These are phyloP conservation scores for Synodontis membranacea DNA, from an alignment of 2,113 vertebrate genomes.

Conservation along the genomic window DNA sequence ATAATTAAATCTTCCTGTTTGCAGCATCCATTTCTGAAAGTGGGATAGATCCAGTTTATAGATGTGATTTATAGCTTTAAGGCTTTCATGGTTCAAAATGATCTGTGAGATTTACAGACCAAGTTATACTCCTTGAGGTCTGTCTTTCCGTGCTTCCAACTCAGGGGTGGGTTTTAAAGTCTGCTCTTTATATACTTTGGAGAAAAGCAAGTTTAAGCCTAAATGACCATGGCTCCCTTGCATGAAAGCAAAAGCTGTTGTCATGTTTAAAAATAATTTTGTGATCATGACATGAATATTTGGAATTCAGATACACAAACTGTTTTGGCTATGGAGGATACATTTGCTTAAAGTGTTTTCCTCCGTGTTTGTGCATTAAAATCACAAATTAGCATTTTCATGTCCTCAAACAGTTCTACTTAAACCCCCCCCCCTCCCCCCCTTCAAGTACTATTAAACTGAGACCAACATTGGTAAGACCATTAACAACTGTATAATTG, in stretches of 20 bases:
- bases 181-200: slow-evolving; percentile 1
- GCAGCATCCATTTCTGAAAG: slow-evolving; percentile 26
- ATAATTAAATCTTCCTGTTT: neutral
- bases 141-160: slow-evolving; percentile 7
- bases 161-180: neutral
- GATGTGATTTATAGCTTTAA: slow-evolving; percentile 6
- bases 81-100: slow-evolving; percentile 19
- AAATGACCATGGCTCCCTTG: neutral
- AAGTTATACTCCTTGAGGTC: neutral
- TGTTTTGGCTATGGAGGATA: neutral
- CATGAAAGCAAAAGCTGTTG: neutral
- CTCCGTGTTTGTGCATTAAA: neutral
- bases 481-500: neutral
- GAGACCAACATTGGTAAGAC: neutral
- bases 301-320: no score
- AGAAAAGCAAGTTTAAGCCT: slow-evolving; percentile 12
- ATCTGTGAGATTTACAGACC: neutral
- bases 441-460: neutral
- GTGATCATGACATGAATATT: neutral
- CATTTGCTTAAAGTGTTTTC: neutral
- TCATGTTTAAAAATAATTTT: slow-evolving; percentile 18
- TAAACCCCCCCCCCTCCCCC: no score
- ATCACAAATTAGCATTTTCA: neutral
- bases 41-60: neutral
- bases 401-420: neutral